Evolutionary conservation across 2,888 invertebrate genomes (phyloP).

Genomic region (Hydropsyche betteni): DNA sequence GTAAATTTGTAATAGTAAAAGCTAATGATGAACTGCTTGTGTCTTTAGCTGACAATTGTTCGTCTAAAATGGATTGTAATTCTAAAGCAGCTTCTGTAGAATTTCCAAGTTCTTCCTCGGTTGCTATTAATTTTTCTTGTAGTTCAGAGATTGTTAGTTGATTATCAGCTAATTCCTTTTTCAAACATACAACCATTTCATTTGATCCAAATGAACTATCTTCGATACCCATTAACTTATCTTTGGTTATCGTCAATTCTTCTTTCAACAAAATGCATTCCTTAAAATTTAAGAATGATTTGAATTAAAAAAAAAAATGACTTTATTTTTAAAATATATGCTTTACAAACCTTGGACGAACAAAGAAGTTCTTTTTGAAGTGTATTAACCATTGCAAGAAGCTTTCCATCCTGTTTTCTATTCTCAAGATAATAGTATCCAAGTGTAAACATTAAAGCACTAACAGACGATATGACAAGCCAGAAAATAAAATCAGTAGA

Average conservation of each 20-base stretch:
- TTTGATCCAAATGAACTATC: slow-evolving; percentile 77
- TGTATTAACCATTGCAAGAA: slow-evolving; percentile 72
- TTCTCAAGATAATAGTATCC: slow-evolving; percentile 83
- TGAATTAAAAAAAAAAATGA: background rate
- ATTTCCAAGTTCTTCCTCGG: slow-evolving; percentile 81
- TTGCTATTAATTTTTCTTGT: slow-evolving; percentile 79
- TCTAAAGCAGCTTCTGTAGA: slow-evolving; percentile 66
- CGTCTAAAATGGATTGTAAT: slow-evolving; percentile 49
- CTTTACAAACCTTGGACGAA: slow-evolving; percentile 64
- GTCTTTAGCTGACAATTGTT: slow-evolving; percentile 55
- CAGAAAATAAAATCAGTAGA: slow-evolving; percentile 66
- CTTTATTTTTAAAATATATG: background rate
- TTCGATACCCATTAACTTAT: slow-evolving; percentile 71
- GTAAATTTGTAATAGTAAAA: slow-evolving; percentile 72
- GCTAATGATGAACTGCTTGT: slow-evolving; percentile 66
- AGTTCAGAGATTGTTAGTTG: slow-evolving; percentile 62
- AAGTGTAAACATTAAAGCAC: slow-evolving; percentile 76
- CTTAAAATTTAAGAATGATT: slow-evolving; percentile 57
- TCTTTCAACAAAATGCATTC: slow-evolving; percentile 74
- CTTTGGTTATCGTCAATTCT: slow-evolving; percentile 68
- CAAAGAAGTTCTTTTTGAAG: slow-evolving; percentile 63
- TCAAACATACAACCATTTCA: slow-evolving; percentile 75
- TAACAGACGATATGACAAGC: slow-evolving; percentile 73
- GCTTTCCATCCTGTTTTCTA: slow-evolving; percentile 73
- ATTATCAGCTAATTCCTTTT: slow-evolving; percentile 69